Evolutionary conservation across 2,797 vertebrate species (phyloP), one percentile per base, ranked within the genome.

Genomic region (Siniperca undulata): DNA sequence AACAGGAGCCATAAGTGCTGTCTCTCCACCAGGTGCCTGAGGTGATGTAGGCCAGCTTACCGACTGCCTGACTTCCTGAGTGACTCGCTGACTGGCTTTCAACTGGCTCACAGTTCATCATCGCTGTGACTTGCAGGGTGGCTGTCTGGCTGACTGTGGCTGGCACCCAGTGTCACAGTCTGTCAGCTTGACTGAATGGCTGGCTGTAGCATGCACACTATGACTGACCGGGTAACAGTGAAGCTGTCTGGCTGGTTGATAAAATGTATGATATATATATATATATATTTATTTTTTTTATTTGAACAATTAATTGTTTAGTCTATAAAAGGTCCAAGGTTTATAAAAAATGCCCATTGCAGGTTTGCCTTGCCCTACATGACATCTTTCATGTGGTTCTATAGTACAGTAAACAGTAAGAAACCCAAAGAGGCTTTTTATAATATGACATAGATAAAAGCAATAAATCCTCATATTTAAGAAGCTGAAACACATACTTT

Each of bases 41-140:
- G 34, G 46, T 30, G 60, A 53, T 64, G 48, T 14, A 22, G 24
- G 72, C 36, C 48, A 55, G 36, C 42, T 64, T 64, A 55, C 17
- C 16, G 2, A 16, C 59, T 22, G 59, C 60, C 71, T n/a, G 68
- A 70, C 40, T 30, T 14, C 8, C 69, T 17, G 65, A 34, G 65
- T 16, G 36, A 56, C 68, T 27, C 16, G 9, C 53, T 44, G 74
- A 58, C 40, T 56, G 61, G 24, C 73, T 65, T 44, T 66, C 48
- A 55, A 14, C 48, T 34, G 72, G 60, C 38, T 74, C 73, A 30
- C 72, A 42, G 73, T 34, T 74, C 19, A 22, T 65, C 24, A 17
- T 44, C 61, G 27, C 5, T 8, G 71, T 40, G 42, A 48, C 56
- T 46, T 14, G 17, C 24, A 30, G 38, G 24, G 24, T 27, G 68